Evolutionary conservation across 1,140 invertebrate species (phyloP).

Genomic region (Meloidogyne chitwoodi): DNA sequence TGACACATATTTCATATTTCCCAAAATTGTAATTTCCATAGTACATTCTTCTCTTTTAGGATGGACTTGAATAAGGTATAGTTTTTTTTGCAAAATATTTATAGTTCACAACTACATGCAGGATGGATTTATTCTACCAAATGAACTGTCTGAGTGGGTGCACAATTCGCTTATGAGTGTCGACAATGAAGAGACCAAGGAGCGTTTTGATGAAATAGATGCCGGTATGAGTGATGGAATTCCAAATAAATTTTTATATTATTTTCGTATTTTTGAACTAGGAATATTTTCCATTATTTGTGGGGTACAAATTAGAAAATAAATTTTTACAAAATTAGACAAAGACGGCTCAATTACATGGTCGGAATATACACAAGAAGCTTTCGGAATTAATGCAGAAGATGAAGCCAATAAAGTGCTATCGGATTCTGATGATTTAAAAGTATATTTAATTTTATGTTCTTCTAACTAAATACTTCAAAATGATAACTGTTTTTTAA

Average conservation of each 20-base stretch:
- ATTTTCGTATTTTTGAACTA: neutral
- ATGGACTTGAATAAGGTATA: slow-evolving; percentile 81
- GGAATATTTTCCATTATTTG: neutral
- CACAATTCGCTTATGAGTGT: slow-evolving; percentile 73
- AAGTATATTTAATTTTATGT: slow-evolving; percentile 58
- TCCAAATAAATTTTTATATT: slow-evolving; percentile 5
- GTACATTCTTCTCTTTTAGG: slow-evolving; percentile 54
- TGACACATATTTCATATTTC: too few relatives aligned
- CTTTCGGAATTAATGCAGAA: slow-evolving; percentile 67
- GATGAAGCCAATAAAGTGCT: slow-evolving; percentile 40
- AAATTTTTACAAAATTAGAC: slow-evolving; percentile 62
- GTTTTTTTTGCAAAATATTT: slow-evolving; percentile 21
- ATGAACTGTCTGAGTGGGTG: slow-evolving; percentile 86
- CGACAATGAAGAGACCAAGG: slow-evolving; percentile 79
- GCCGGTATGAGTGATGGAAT: slow-evolving; percentile 54
- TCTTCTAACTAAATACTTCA: too few relatives aligned
- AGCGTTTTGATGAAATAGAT: slow-evolving; percentile 80
- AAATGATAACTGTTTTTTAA: too few relatives aligned
- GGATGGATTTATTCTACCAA: slow-evolving; percentile 57
- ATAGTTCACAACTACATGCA: neutral
- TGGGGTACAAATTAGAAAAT: neutral
- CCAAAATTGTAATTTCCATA: too few relatives aligned
- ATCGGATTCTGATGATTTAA: slow-evolving; percentile 29
- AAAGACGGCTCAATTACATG: slow-evolving; percentile 77
- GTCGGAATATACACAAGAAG: slow-evolving; percentile 79